phyloP scores from a whole-genome alignment of 2,888 invertebrate species.

The Apodemia duryi region DNA sequence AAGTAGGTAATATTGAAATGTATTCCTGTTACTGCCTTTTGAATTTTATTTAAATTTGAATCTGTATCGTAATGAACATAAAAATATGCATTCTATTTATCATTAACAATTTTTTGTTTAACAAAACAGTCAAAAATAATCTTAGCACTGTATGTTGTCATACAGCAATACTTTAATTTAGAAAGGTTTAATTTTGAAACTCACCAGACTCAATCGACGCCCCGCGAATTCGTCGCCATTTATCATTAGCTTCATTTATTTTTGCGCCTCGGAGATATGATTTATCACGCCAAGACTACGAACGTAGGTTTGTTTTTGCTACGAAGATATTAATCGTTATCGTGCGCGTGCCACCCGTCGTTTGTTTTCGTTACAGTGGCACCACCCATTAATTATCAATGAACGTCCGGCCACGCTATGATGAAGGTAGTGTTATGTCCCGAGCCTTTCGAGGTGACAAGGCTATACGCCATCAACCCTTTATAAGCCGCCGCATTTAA shows the following conservation, averaged over 20 bases:
- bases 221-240: conserved; percentile 65
- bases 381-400: conserved; percentile 77
- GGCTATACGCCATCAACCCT: conserved; percentile 73
- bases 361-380: conserved; percentile 76
- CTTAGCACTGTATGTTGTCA: not conserved
- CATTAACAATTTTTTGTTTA: too few relatives aligned
- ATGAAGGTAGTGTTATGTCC: conserved; percentile 71
- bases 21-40: too few relatives aligned
- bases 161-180: conserved; percentile 4
- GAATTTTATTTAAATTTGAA: too few relatives aligned
- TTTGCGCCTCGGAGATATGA: conserved; percentile 76
- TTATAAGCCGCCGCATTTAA: conserved; percentile 77
- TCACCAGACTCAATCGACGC: conserved; percentile 61
- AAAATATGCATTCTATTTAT: too few relatives aligned
- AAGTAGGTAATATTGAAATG: too few relatives aligned
- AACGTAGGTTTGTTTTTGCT: conserved; percentile 75
- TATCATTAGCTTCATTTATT: conserved; percentile 78
- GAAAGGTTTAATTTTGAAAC: conserved; percentile 57
- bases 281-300: conserved; percentile 69
- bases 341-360: conserved; percentile 71
- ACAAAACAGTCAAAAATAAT: too few relatives aligned
- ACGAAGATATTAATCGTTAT: conserved; percentile 77
- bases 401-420: conserved; percentile 70
- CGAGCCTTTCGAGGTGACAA: conserved; percentile 73
- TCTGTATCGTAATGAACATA: too few relatives aligned